These are phyloP conservation scores for Philotrypesis tridentata DNA, from an alignment of 1,140 invertebrate genomes.

Conservation along the genomic window DNA sequence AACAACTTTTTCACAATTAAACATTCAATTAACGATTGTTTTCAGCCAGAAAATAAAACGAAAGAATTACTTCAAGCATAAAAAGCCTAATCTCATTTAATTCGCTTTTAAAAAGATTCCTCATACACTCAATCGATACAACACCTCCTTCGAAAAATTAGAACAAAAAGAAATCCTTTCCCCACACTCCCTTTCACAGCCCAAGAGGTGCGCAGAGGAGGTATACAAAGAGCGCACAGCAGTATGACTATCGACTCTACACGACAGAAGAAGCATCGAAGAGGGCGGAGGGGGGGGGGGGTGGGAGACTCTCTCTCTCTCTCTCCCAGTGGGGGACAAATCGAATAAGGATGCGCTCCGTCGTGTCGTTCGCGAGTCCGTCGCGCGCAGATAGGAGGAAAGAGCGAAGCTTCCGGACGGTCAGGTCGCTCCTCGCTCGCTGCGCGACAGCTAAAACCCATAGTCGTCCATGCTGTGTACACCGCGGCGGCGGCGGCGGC, in stretches of 20 bases:
- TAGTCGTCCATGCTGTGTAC: conserved; percentile 65
- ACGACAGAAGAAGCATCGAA: conserved; percentile 5
- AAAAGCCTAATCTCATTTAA: no score
- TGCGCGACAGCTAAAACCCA: conserved; percentile 65
- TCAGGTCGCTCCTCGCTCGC: conserved; percentile 45
- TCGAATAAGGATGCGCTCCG: conserved; percentile 40
- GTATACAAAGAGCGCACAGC: background rate
- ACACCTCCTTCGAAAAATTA: no score
- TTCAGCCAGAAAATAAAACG: no score
- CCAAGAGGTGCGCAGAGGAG: no score
- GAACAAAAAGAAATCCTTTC: no score
- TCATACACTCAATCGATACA: no score
- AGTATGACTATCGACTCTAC: conserved; percentile 6
- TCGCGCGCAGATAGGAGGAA: background rate
- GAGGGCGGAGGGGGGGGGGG: conserved; percentile 10
- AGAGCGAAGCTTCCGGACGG: background rate
- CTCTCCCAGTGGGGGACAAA: conserved; percentile 16
- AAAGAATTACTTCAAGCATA: no score
- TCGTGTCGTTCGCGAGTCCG: conserved; percentile 25
- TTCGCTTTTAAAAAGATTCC: no score
- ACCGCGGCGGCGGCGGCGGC: conserved; percentile 64
- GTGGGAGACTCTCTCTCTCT: no score
- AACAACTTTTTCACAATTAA: no score
- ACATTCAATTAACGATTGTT: no score
- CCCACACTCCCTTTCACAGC: no score